Conservation (phyloP, 2,888 invertebrate species). For the Erannis defoliaria region DNA sequence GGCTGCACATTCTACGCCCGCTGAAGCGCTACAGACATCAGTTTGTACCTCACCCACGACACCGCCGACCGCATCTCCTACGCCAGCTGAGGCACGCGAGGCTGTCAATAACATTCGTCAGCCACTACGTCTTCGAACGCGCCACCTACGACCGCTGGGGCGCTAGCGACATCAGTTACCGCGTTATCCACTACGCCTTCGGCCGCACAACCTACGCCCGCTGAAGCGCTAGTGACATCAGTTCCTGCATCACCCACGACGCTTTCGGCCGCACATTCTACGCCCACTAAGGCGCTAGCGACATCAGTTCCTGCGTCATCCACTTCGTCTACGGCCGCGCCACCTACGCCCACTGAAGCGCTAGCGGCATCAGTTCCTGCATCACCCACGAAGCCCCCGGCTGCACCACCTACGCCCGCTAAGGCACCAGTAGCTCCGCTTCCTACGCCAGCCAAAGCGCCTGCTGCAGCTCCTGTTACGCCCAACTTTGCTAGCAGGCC, state of each 20-base stretch:
- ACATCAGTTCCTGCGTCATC: not conserved
- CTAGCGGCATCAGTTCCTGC: not conserved
- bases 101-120: not conserved
- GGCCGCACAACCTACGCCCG: not conserved
- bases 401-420: not conserved
- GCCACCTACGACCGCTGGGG: not conserved
- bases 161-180: not conserved
- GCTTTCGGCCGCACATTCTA: not conserved
- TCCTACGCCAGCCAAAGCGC: conserved; percentile 1
- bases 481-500: conserved; percentile 8
- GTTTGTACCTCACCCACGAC: not conserved
- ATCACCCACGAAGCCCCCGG: not conserved
- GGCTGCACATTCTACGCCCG: not conserved
- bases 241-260: not conserved
- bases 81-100: not conserved
- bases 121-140: not conserved
- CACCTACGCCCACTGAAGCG: not conserved
- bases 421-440: not conserved
- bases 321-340: not conserved
- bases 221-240: not conserved
- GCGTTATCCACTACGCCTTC: not conserved
- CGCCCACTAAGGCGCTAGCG: not conserved
- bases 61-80: not conserved
- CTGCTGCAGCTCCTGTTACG: not conserved
- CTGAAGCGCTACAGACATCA: not conserved